Evolutionary conservation across 2,113 vertebrate species (phyloP).

Genomic region (Solea solea): DNA sequence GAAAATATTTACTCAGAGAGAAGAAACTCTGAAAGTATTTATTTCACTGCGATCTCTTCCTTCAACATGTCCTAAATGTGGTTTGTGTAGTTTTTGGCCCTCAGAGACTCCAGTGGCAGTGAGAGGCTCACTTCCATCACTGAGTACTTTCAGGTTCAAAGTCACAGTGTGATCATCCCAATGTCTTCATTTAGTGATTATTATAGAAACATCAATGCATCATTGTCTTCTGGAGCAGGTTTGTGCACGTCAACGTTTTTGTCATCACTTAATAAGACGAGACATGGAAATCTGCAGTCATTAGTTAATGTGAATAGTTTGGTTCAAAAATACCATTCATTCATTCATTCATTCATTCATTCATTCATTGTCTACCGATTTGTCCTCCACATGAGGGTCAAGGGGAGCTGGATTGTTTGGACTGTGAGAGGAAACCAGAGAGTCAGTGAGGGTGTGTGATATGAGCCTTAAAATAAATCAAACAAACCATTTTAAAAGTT

Average conservation of each 20-base stretch:
- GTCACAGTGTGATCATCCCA: conserved; percentile 17
- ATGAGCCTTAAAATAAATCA: too few relatives aligned
- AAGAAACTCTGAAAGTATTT: conserved; percentile 69
- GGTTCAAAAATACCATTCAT: too few relatives aligned
- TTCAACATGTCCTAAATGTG: conserved; percentile 71
- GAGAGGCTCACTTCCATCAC: conserved; percentile 42
- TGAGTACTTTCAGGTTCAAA: conserved; percentile 44
- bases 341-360: too few relatives aligned
- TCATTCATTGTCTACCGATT: too few relatives aligned
- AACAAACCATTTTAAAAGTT: too few relatives aligned
- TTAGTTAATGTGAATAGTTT: not conserved
- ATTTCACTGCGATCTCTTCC: conserved; percentile 71
- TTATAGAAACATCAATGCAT: not conserved
- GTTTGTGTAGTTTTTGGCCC: conserved; percentile 69
- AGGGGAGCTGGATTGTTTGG: too few relatives aligned
- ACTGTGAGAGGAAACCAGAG: too few relatives aligned
- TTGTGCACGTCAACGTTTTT: not conserved
- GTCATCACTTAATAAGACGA: conserved; percentile 3
- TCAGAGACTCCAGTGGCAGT: conserved; percentile 51
- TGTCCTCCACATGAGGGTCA: too few relatives aligned
- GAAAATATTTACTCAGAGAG: conserved; percentile 79
- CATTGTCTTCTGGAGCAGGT: not conserved
- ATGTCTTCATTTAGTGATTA: conserved; percentile 23
- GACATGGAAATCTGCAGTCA: conserved; percentile 33
- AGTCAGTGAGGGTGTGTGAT: too few relatives aligned